phyloP scores from a whole-genome alignment of 2,888 invertebrate species.

The Acronicta aceris region DNA sequence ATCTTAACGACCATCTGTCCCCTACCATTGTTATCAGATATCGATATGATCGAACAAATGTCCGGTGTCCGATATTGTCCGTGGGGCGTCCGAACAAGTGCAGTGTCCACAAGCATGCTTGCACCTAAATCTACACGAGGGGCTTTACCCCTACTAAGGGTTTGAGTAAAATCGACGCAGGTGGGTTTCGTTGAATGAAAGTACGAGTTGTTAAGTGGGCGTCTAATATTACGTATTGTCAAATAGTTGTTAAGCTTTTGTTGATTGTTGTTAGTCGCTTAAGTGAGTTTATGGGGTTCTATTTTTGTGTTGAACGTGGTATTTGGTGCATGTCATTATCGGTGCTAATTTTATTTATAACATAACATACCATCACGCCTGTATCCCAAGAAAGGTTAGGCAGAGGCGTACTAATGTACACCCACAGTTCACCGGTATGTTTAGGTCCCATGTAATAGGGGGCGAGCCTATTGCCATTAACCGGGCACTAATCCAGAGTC shows the following conservation, averaged over 20 bases:
- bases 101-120: conserved; percentile 69
- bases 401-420: too few species aligned
- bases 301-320: not conserved
- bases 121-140: conserved; percentile 56
- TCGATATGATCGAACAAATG: conserved; percentile 54
- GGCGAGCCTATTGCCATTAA: too few species aligned
- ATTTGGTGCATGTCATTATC: too few species aligned
- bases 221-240: conserved; percentile 40
- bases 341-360: too few species aligned
- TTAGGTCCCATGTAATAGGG: too few species aligned
- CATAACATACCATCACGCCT: too few species aligned
- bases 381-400: too few species aligned
- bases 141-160: conserved; percentile 49
- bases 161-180: conserved; percentile 50
- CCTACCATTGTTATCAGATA: conserved; percentile 47
- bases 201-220: conserved; percentile 10
- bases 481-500: too few species aligned
- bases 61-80: conserved; percentile 60
- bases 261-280: conserved; percentile 19
- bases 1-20: conserved; percentile 50
- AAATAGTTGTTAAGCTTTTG: conserved; percentile 26
- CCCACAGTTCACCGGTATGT: too few species aligned
- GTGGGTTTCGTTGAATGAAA: conserved; percentile 30
- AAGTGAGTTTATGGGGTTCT: conserved; percentile 19
- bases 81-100: conserved; percentile 71